Conservation (phyloP, 2,113 vertebrate species). For the Rhynchomys soricoides region DNA sequence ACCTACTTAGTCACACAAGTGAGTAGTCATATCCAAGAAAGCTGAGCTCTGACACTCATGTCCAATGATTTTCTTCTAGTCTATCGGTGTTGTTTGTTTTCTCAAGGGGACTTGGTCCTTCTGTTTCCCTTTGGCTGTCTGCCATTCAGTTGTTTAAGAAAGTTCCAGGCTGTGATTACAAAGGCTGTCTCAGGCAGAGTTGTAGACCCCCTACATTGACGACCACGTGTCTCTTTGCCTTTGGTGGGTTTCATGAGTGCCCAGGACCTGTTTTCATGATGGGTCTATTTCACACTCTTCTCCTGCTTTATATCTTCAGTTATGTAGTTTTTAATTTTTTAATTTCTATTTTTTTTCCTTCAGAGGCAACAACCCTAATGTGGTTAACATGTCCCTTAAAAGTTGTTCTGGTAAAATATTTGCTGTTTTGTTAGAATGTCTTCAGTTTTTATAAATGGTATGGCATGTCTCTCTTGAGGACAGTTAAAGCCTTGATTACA, state of each 20-base stretch:
- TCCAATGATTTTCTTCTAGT: conserved; percentile 8
- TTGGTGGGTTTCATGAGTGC: not conserved
- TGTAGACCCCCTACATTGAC: not conserved
- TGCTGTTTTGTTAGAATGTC: not conserved
- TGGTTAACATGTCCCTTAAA: not conserved
- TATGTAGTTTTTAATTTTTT: not conserved
- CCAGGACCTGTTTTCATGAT: not conserved
- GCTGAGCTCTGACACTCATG: not conserved
- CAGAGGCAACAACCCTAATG: not conserved
- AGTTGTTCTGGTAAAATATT: not conserved
- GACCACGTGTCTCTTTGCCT: not conserved
- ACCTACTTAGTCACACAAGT: not conserved
- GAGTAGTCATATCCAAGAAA: not conserved
- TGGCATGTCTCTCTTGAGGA: not conserved
- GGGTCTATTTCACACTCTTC: not conserved
- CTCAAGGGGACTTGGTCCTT: not conserved
- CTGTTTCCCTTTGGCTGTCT: not conserved
- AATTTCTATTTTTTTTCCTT: not conserved
- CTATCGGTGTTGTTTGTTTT: not conserved
- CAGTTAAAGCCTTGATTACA: not conserved
- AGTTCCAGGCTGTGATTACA: not conserved
- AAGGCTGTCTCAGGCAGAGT: not conserved
- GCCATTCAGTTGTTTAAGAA: not conserved
- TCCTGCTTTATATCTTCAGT: not conserved
- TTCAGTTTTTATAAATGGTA: conserved; percentile 1